Base-by-base conservation (phyloP, 2,113 vertebrate genomes). In the Eupsittula cactorum region DNA sequence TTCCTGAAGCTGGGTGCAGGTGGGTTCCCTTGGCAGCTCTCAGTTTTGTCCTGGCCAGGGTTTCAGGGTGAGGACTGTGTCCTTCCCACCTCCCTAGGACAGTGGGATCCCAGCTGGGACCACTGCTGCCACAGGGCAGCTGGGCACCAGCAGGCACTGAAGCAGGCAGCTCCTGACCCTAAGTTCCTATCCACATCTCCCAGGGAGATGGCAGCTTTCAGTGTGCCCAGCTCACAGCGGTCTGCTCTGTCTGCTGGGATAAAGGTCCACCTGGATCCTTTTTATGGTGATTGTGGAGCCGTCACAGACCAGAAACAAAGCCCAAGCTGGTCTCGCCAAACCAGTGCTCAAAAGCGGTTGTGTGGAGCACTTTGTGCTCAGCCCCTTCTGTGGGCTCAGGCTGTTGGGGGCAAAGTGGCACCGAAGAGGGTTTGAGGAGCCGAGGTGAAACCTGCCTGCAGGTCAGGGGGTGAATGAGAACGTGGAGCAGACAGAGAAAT, bases 131-230 rank as follows among this genome's bases (percentile, higher is more conserved):
- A 28, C 12, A 12, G 25, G 31, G 24, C 37, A 29, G 31, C 50
- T 78, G 74, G 23, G 35, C 50, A 73, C 52, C 1, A 3, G 25
- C 0, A 1, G 75, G 52, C 79, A 31, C 63, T 46, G 67, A 57
- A 41, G 53, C 0, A 2, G 57, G 62, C 33, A 55, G 39, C 21
- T 86, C 0, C 0, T 91, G 83, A 21, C 41, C 49, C 29, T n/a
- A 13, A 83, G 21, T 53, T 92, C 69, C 74, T 7, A 0, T 42
- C 41, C 3, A 1, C 0, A 2, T 63, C 8, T 5, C 14, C 5
- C 5, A 7, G 27, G n/a, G n/a, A 74, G 8, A 37, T 69, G 80
- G 63, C 73, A 63, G 52, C 25, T 71, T 16, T 70, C 64, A 25
- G 25, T 57, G 55, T 67, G 20, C 52, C 46, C 4, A 6, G 60